Conservation (phyloP, 2,888 invertebrate genomes). For the Lamproptera curius region DNA sequence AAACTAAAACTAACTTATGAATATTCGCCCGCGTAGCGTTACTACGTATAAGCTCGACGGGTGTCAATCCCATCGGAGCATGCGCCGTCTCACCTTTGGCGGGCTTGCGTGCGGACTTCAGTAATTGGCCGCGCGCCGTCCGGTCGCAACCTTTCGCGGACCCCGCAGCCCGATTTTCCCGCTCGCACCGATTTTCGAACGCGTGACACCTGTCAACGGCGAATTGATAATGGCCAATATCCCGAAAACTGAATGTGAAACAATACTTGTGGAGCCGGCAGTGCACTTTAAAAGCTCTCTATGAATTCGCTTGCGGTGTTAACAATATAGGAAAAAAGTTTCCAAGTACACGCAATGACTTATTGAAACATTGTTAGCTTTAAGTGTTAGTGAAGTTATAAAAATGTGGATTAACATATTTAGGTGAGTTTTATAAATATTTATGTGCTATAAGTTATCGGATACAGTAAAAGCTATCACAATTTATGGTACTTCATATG, state of each 20-base stretch:
- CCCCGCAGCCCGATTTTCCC: constrained; percentile 31
- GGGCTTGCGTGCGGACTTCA: constrained; percentile 54
- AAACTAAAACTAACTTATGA: constrained; percentile 70
- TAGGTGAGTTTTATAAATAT: no score
- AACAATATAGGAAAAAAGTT: constrained; percentile 15
- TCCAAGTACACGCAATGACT: constrained; percentile 12
- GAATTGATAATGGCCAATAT: constrained; percentile 31
- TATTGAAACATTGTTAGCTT: constrained; percentile 9
- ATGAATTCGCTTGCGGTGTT: constrained; percentile 13
- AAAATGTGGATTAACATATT: constrained; percentile 23
- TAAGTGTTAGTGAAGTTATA: constrained; percentile 19
- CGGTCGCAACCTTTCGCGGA: constrained; percentile 35
- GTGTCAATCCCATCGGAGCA: constrained; percentile 62
- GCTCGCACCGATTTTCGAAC: constrained; percentile 31
- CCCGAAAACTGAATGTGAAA: constrained; percentile 24
- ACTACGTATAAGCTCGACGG: constrained; percentile 44
- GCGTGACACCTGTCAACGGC: constrained; percentile 34
- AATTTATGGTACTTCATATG: no score
- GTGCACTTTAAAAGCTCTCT: constrained; percentile 4
- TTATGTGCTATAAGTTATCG: no score
- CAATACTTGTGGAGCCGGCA: constrained; percentile 1
- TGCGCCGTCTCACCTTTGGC: constrained; percentile 50
- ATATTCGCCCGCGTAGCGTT: constrained; percentile 51
- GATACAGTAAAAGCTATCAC: no score
- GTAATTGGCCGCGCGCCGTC: constrained; percentile 67